Evolutionary conservation across 2,113 vertebrate species (phyloP).

Genomic region (Tautogolabrus adspersus): DNA sequence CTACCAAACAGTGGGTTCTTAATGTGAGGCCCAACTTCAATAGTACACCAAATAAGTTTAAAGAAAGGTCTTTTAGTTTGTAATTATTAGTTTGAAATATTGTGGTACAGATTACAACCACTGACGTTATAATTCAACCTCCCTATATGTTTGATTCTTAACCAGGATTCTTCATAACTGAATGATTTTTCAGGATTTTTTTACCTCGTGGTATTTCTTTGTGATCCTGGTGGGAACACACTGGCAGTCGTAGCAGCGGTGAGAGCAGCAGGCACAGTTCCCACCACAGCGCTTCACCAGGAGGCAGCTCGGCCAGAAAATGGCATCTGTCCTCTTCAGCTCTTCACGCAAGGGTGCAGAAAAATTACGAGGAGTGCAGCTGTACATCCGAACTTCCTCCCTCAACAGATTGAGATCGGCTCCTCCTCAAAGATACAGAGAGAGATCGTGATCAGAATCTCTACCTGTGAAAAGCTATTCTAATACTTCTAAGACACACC

Average conservation of each 20-base stretch:
- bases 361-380: constrained; percentile 96
- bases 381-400: constrained; percentile 94
- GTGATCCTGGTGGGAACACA: constrained; percentile 91
- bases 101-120: neutral
- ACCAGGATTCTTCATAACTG: no score
- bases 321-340: constrained; percentile 92
- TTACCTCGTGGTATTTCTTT: constrained; percentile 97
- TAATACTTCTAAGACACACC: no score
- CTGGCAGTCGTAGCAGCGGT: constrained; percentile 92
- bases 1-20: no score
- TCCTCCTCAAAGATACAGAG: constrained; percentile 82
- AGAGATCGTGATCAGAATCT: neutral
- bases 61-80: no score
- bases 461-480: neutral
- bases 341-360: constrained; percentile 95
- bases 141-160: neutral
- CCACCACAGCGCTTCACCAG: constrained; percentile 97
- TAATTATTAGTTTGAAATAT: neutral
- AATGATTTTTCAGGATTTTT: neutral
- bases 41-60: no score
- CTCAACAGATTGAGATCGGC: constrained; percentile 93
- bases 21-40: no score
- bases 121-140: neutral
- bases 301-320: constrained; percentile 98
- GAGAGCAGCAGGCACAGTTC: constrained; percentile 96